A percentile compares a stretch with the other conserved stretches of the same genome.
These are phyloP conservation scores for Zaprionus lineosus DNA, from an alignment of 2,888 invertebrate genomes.

Conservation along the genomic window DNA sequence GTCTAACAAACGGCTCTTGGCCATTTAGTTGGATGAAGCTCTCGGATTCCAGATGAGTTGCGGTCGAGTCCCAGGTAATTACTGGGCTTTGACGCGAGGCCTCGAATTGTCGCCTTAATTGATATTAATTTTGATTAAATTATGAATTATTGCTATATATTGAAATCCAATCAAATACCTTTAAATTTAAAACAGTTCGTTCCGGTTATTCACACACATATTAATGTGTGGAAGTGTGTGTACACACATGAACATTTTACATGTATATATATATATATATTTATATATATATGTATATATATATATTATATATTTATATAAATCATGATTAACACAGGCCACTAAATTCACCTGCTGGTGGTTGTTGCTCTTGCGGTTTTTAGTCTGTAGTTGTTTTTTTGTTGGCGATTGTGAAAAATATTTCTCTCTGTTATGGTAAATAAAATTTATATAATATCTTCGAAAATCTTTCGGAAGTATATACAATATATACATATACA, in stretches of 20 bases:
- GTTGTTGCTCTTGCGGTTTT: neutral
- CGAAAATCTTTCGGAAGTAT: too few relatives aligned
- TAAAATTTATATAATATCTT: too few relatives aligned
- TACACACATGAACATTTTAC: too few relatives aligned
- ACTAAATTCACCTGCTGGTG: conserved; percentile 16
- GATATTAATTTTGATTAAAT: conserved; percentile 51
- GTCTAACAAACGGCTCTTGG: conserved; percentile 50
- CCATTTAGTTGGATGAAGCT: conserved; percentile 18
- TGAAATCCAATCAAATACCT: conserved; percentile 12
- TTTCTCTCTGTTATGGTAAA: too few relatives aligned
- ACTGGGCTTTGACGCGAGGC: neutral
- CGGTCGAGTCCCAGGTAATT: neutral
- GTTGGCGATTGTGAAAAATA: neutral
- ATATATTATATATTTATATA: too few relatives aligned
- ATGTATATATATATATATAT: neutral
- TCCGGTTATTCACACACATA: too few relatives aligned
- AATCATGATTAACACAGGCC: conserved; percentile 46
- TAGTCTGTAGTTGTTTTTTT: neutral
- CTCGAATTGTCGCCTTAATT: conserved; percentile 31
- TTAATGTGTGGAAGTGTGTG: too few relatives aligned
- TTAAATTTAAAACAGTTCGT: conserved; percentile 4
- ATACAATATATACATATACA: too few relatives aligned
- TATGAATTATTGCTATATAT: conserved; percentile 46
- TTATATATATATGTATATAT: conserved; percentile 10
- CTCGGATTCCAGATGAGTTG: neutral